These are phyloP conservation scores for Lerema accius DNA, from an alignment of 1,140 invertebrate species.

Conservation along the genomic window DNA sequence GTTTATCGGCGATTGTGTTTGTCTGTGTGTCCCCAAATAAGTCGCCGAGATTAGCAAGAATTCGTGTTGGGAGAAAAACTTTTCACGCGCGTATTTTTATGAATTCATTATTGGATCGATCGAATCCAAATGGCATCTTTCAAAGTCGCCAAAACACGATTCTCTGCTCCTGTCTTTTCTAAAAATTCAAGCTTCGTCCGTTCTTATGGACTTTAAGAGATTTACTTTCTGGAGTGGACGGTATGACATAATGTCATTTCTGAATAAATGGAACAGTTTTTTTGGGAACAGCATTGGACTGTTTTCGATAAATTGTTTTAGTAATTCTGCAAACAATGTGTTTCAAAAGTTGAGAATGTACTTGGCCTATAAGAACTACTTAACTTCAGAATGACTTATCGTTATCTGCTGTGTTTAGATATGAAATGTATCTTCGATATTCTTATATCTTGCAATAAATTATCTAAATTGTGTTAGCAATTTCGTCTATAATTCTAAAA, in stretches of 20 bases:
- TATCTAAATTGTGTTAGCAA: too few relatives aligned
- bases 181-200: neutral
- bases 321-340: neutral
- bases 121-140: constrained; percentile 15
- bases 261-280: constrained; percentile 1
- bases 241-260: constrained; percentile 17
- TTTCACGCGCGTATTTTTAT: constrained; percentile 53
- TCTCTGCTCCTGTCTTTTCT: neutral
- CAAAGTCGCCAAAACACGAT: constrained; percentile 1
- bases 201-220: neutral
- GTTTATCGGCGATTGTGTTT: constrained; percentile 68
- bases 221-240: constrained; percentile 1
- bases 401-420: too few relatives aligned
- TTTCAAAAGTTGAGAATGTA: neutral
- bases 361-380: too few relatives aligned
- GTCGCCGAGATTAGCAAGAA: constrained; percentile 60
- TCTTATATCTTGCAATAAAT: too few relatives aligned
- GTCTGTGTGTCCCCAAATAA: constrained; percentile 63
- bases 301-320: neutral
- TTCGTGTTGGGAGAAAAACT: constrained; percentile 54
- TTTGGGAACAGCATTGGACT: neutral
- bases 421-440: too few relatives aligned
- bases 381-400: too few relatives aligned
- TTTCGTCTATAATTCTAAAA: too few relatives aligned
- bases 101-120: constrained; percentile 34